Evolutionary conservation across 2,797 vertebrate species (phyloP).

Genomic region (Anolis apletophallus): DNA sequence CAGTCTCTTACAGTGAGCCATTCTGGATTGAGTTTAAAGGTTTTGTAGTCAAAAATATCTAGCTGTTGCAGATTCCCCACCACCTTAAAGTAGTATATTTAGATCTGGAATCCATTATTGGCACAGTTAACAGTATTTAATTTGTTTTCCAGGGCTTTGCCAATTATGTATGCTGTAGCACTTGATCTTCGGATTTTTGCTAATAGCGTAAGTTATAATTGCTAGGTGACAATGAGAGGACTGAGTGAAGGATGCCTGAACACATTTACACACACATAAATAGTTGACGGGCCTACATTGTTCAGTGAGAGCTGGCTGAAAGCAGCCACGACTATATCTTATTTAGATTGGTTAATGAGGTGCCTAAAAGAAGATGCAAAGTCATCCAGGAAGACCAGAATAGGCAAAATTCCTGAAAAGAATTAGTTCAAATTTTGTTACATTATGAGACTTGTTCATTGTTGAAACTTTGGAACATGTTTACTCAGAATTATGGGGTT

Average conservation of each 20-base stretch:
- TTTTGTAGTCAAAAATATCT: too few relatives aligned
- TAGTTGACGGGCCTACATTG: neutral
- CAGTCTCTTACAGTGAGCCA: too few relatives aligned
- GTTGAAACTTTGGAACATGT: neutral
- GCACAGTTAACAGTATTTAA: neutral
- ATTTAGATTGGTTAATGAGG: neutral
- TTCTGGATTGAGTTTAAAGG: too few relatives aligned
- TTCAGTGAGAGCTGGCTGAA: neutral
- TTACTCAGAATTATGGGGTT: neutral
- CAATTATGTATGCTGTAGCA: conserved; percentile 93
- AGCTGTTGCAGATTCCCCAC: too few relatives aligned
- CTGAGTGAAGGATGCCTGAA: neutral
- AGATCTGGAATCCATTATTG: neutral
- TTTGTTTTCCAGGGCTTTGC: conserved; percentile 86
- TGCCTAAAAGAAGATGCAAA: neutral
- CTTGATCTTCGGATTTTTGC: conserved; percentile 95
- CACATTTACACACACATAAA: too few relatives aligned
- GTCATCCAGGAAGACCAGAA: neutral
- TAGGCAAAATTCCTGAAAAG: neutral
- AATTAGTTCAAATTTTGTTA: neutral
- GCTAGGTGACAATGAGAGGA: neutral
- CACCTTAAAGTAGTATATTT: too few relatives aligned
- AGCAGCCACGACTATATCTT: neutral
- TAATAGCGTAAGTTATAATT: conserved; percentile 88
- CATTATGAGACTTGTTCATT: neutral